Evolutionary conservation across 2,888 invertebrate species (phyloP).

Genomic region (Erebia epiphron): DNA sequence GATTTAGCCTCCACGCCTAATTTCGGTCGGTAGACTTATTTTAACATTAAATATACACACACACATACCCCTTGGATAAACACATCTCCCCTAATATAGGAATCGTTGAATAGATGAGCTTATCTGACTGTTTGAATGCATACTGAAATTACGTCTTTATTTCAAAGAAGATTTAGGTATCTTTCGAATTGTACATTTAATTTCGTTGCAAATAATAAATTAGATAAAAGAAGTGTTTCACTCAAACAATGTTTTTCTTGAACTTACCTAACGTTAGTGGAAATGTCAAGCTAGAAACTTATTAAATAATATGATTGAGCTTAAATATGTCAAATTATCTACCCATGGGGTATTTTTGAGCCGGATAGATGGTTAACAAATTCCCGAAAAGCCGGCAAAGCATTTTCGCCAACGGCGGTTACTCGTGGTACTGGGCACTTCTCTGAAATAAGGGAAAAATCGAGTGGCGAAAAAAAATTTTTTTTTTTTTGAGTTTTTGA

Average conservation of each 20-base stretch:
- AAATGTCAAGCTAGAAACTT: not conserved
- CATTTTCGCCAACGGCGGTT: no score
- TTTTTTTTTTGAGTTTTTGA: no score
- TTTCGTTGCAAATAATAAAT: not conserved
- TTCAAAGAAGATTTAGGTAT: conserved; percentile 31
- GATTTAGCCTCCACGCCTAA: conserved; percentile 79
- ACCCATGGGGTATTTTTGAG: no score
- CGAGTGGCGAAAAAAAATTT: no score
- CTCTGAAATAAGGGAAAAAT: no score
- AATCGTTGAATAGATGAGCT: conserved; percentile 59
- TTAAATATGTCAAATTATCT: no score
- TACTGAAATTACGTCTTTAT: conserved; percentile 51
- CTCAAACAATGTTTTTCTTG: not conserved
- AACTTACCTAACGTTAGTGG: not conserved
- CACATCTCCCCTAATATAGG: conserved; percentile 76
- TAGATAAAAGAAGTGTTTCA: not conserved
- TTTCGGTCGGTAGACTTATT: conserved; percentile 80
- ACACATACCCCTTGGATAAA: conserved; percentile 79
- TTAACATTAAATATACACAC: conserved; percentile 80
- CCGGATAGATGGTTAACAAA: no score
- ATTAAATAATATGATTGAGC: no score
- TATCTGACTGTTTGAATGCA: conserved; percentile 47
- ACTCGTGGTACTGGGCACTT: no score
- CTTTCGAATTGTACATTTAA: not conserved
- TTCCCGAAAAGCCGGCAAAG: no score